A percentile compares a stretch with the other conserved stretches of the same genome.
Evolutionary conservation across 2,797 vertebrate species (phyloP).

Genomic region (Cossypha niveicapilla): DNA sequence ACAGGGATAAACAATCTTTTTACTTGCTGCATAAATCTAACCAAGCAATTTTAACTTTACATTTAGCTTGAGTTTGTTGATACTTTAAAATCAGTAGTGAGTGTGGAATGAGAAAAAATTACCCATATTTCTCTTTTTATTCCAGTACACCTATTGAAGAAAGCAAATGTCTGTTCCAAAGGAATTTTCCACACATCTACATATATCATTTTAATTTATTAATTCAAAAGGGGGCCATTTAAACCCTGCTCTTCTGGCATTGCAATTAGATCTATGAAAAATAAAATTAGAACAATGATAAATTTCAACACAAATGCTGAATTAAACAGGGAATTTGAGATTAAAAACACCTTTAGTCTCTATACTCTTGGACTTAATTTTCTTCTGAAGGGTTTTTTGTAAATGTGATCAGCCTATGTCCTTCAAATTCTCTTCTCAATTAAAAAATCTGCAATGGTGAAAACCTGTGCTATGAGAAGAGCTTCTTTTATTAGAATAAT

Average conservation of each 20-base stretch:
- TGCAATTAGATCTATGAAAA: neutral
- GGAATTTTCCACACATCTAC: neutral
- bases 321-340: neutral
- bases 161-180: neutral
- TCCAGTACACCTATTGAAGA: neutral
- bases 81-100: slow-evolving; percentile 9
- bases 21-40: neutral
- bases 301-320: neutral
- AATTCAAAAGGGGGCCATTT: neutral
- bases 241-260: neutral
- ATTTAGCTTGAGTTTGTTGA: slow-evolving; percentile 3
- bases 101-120: slow-evolving; percentile 8
- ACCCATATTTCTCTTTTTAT: neutral
- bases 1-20: slow-evolving; percentile 1
- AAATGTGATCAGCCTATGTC: neutral
- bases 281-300: neutral
- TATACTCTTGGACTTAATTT: neutral
- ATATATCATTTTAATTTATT: neutral
- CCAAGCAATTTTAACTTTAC: neutral
- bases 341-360: neutral
- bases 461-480: neutral
- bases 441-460: neutral
- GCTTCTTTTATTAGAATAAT: slow-evolving; percentile 29
- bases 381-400: neutral
- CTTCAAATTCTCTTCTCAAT: neutral